Percentiles rank a stretch among this genome's conserved stretches.
These are phyloP conservation scores for Maconellicoccus hirsutus DNA, from an alignment of 1,140 invertebrate genomes.

Conservation along the genomic window DNA sequence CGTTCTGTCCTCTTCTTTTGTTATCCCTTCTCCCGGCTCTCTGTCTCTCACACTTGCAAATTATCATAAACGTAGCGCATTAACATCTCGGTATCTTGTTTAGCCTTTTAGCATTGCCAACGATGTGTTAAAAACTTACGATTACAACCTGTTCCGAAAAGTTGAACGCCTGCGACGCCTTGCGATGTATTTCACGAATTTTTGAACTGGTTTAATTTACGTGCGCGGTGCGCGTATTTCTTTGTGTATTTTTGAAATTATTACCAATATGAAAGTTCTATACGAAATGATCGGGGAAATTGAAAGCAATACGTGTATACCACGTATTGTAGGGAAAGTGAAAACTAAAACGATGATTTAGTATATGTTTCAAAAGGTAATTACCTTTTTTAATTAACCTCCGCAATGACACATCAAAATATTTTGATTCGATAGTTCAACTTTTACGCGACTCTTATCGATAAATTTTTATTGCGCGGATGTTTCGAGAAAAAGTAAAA, in stretches of 20 bases:
- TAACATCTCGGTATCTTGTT: slow-evolving; percentile 13
- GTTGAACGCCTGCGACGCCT: not conserved
- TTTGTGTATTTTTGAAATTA: not conserved
- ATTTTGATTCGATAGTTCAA: too few species aligned
- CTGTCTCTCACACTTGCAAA: slow-evolving; percentile 17
- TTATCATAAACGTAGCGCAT: slow-evolving; percentile 14
- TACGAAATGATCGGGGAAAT: too few species aligned
- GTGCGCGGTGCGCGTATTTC: too few species aligned
- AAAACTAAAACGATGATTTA: not conserved
- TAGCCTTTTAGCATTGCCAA: not conserved
- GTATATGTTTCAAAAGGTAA: not conserved
- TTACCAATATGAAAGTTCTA: not conserved
- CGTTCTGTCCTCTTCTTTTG: slow-evolving; percentile 18
- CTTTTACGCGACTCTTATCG: too few species aligned
- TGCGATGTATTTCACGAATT: too few species aligned
- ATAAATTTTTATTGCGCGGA: too few species aligned
- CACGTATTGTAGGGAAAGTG: too few species aligned
- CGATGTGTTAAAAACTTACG: not conserved
- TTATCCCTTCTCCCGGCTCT: slow-evolving; percentile 6
- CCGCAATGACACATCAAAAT: too few species aligned
- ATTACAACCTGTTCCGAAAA: not conserved
- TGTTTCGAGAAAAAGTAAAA: too few species aligned
- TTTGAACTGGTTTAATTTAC: too few species aligned
- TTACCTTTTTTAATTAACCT: not conserved
- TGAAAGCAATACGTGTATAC: too few species aligned